phyloP scores from a whole-genome alignment of 2,797 vertebrate species.

The Takifugu rubripes region DNA sequence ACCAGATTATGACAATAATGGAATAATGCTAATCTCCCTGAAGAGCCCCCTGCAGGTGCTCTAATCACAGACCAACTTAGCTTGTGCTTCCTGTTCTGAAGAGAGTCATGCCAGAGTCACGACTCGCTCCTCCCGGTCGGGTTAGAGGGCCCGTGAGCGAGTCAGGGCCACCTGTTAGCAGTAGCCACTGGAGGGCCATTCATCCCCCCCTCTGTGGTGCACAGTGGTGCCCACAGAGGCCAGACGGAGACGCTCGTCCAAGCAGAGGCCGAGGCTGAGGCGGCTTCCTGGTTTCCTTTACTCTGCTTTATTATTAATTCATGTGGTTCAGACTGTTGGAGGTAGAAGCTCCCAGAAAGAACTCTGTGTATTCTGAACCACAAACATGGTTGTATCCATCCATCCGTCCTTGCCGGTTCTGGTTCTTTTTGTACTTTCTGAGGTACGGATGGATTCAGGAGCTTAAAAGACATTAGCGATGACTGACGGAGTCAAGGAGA shows the following conservation, averaged over 20 bases:
- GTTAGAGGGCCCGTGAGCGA: conserved; percentile 44
- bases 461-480: too few relatives aligned
- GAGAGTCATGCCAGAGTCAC: conserved; percentile 34
- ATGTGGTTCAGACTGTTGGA: conserved; percentile 13
- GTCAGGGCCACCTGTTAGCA: conserved; percentile 58
- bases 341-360: not conserved
- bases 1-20: not conserved
- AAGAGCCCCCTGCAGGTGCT: conserved; percentile 19
- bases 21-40: conserved; percentile 9
- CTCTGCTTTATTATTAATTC: conserved; percentile 22
- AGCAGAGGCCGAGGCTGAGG: conserved; percentile 1
- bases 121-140: conserved; percentile 32
- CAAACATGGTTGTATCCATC: not conserved
- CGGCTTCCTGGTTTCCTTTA: conserved; percentile 1
- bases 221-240: conserved; percentile 33
- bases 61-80: conserved; percentile 16
- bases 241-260: conserved; percentile 18
- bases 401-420: too few relatives aligned
- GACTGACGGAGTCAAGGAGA: too few relatives aligned
- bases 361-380: not conserved
- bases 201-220: conserved; percentile 29
- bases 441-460: too few relatives aligned
- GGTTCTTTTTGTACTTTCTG: too few relatives aligned
- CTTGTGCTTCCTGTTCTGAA: conserved; percentile 23
- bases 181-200: conserved; percentile 43